Evolutionary conservation across 2,888 invertebrate species (phyloP).

Genomic region (Eledona agricola): DNA sequence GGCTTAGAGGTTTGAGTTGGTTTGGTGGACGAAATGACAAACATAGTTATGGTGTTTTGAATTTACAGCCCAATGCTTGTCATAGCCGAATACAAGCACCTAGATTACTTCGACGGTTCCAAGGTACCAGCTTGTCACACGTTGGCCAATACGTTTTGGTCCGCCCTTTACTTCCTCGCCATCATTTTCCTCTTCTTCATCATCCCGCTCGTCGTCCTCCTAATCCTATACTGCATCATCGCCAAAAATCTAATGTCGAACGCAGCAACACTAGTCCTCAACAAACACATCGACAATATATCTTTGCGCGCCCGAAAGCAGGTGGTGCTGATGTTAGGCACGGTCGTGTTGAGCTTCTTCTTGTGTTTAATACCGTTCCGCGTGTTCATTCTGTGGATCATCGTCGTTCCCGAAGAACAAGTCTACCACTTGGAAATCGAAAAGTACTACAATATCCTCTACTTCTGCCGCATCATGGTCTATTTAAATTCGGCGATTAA

Average conservation of each 20-base stretch:
- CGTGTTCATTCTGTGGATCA: constrained; percentile 83
- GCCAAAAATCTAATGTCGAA: constrained; percentile 82
- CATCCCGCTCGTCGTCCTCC: constrained; percentile 79
- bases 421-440: constrained; percentile 76
- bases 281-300: constrained; percentile 77
- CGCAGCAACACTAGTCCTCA: constrained; percentile 72
- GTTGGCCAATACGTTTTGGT: constrained; percentile 78
- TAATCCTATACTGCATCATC: constrained; percentile 84
- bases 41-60: constrained; percentile 54
- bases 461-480: constrained; percentile 85
- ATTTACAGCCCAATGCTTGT: constrained; percentile 80
- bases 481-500: constrained; percentile 91
- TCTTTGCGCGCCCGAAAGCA: constrained; percentile 79
- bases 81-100: constrained; percentile 76
- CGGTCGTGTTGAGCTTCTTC: constrained; percentile 88
- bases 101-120: constrained; percentile 75
- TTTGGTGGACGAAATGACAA: constrained; percentile 48
- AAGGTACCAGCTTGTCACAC: constrained; percentile 81
- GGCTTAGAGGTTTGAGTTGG: constrained; percentile 43
- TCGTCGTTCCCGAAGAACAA: constrained; percentile 76
- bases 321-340: constrained; percentile 86
- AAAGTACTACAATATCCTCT: constrained; percentile 82
- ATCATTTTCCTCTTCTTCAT: constrained; percentile 83
- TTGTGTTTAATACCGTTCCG: constrained; percentile 88
- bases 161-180: constrained; percentile 80